Evolutionary conservation across 2,797 vertebrate species (phyloP).

Genomic region (Bradypus variegatus): DNA sequence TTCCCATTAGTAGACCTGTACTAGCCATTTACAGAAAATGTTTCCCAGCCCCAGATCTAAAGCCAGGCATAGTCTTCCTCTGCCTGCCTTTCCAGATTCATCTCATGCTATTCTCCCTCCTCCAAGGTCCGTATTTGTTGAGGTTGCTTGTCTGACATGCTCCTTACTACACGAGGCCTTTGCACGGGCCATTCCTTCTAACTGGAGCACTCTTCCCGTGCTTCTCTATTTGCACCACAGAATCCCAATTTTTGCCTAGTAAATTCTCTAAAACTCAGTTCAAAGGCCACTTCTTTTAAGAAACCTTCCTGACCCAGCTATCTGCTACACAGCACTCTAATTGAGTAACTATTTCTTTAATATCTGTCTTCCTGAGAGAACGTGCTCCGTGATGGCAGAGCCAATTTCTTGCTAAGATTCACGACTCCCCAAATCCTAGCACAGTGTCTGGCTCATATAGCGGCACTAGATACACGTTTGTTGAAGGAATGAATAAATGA

Average conservation of each 20-base stretch:
- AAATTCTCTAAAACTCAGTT: background rate
- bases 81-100: background rate
- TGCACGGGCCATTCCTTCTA: no score
- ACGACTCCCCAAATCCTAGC: background rate
- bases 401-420: background rate
- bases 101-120: no score
- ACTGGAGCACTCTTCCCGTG: background rate
- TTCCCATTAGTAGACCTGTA: background rate
- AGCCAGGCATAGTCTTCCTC: background rate
- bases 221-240: background rate
- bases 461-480: background rate
- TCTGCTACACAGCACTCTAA: background rate
- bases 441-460: no score
- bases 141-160: background rate
- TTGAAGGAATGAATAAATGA: background rate
- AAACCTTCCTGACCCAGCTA: background rate
- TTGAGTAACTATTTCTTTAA: background rate
- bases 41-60: no score
- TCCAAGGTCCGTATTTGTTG: background rate
- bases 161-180: background rate
- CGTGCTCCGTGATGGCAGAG: background rate
- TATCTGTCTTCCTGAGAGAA: background rate
- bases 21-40: background rate
- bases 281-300: background rate
- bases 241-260: background rate